Conservation (phyloP, 2,113 vertebrate genomes). For the Pardalotus punctatus region DNA sequence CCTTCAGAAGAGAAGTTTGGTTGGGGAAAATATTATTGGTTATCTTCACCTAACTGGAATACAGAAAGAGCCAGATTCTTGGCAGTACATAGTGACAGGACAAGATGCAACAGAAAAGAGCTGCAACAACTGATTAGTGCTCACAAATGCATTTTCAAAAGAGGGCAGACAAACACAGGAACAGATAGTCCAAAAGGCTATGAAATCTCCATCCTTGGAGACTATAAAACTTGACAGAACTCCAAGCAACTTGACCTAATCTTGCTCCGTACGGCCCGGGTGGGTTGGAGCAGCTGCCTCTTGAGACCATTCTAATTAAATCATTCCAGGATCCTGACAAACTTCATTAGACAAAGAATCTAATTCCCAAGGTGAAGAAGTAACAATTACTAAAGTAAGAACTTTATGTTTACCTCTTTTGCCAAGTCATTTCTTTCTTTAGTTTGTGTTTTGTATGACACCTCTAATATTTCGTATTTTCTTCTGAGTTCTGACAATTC, state of each 20-base stretch:
- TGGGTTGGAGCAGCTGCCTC: not conserved
- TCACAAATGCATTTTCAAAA: not conserved
- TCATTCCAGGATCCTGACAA: not conserved
- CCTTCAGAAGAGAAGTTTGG: not conserved
- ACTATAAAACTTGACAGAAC: not conserved
- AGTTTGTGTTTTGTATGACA: conserved; percentile 74
- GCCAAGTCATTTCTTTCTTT: conserved; percentile 86
- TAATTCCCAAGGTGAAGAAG: not conserved
- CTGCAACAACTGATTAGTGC: not conserved
- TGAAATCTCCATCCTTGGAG: not conserved
- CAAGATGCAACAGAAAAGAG: not conserved
- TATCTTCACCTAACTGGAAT: not conserved
- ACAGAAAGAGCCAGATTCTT: not conserved
- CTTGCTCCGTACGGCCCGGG: not conserved
- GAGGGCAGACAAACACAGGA: not conserved
- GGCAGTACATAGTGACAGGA: not conserved
- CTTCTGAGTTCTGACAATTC: conserved; percentile 84
- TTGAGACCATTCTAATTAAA: not conserved
- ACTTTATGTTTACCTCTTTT: conserved; percentile 83
- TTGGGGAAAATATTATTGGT: not conserved
- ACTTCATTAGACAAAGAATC: not conserved
- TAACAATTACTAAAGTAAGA: not conserved
- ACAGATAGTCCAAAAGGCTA: not conserved
- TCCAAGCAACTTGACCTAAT: not conserved
- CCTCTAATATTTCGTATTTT: conserved; percentile 83